Percentiles rank a stretch among this genome's conserved stretches.
phyloP scores from a whole-genome alignment of 2,113 vertebrate genomes.

The Seriola rivoliana region DNA sequence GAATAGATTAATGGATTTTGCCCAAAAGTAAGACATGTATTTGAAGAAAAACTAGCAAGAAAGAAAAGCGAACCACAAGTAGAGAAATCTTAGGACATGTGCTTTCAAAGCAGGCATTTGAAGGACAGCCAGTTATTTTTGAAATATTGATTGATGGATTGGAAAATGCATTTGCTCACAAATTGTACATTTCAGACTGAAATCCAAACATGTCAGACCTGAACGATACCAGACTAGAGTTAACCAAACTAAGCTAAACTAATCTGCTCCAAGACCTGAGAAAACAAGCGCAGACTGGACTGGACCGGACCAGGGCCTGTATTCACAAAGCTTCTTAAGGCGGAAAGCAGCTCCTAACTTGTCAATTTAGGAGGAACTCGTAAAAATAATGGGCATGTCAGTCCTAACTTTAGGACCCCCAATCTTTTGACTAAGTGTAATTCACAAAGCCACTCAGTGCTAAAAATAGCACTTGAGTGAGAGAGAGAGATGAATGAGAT shows the following conservation, averaged over 20 bases:
- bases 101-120: background rate
- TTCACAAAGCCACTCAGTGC: no score
- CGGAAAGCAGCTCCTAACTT: no score
- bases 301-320: constrained; percentile 10
- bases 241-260: constrained; percentile 43
- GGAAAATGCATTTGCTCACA: constrained; percentile 21
- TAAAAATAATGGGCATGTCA: no score
- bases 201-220: constrained; percentile 54
- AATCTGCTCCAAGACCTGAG: constrained; percentile 33
- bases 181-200: constrained; percentile 13
- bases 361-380: no score
- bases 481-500: no score
- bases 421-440: no score
- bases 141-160: constrained; percentile 28
- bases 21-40: background rate
- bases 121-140: background rate
- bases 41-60: background rate
- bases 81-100: background rate
- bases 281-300: constrained; percentile 40
- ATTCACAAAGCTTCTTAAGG: no score
- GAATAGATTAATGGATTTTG: background rate
- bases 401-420: no score
- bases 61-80: background rate
- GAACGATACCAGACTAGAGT: constrained; percentile 50
- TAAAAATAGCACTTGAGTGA: no score